Evolutionary conservation across 1,140 invertebrate genomes (phyloP), one percentile per base, ranked within the genome.

Genomic region (Mya arenaria): DNA sequence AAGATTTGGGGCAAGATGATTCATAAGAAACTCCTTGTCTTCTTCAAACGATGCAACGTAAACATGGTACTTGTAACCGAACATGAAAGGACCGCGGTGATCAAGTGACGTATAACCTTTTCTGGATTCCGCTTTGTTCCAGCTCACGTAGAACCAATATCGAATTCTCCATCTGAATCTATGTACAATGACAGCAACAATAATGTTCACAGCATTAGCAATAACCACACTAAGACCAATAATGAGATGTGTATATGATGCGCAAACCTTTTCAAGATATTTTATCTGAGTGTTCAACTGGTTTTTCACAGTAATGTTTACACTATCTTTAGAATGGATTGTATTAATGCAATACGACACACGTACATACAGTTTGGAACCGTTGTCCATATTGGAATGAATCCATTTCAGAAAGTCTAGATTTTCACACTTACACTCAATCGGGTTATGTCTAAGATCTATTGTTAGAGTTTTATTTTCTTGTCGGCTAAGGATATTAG

Each of bases 121-220:
- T 15, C 32, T 55, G 10, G 37, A 23, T n/a, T 55, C 69, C 19
- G 32, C 30, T n/a, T 36, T 56, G 52, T 56, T 55, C 4, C 30
- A 19, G 17, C 19, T 52, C 4, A 72, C 69, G 56, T 72, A 72
- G 52, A 55, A 72, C 69, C 69, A 72, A 36, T 56, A 72, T 36
- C 19, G 10, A 19, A 72, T 17, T n/a, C 56, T 72, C 69, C 69
- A 72, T 15, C 69, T 13, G n/a, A 56, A 72, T 25, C 30, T 15
- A n/a, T 72, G 69, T 13, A 72, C 34, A 30, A 37, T 19, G 5
- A 56, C 32, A 17, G 44, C 69, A 8, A 72, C 17, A 19, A 72
- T 72, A 19, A 72, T 52, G 56, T 72, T 72, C 2, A 72, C 13
- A 25, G 37, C n/a, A 3, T 36, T n/a, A 28, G n/a, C 28, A 30